Conservation (phyloP, 2,113 vertebrate species). For the Asarcornis scutulata region DNA sequence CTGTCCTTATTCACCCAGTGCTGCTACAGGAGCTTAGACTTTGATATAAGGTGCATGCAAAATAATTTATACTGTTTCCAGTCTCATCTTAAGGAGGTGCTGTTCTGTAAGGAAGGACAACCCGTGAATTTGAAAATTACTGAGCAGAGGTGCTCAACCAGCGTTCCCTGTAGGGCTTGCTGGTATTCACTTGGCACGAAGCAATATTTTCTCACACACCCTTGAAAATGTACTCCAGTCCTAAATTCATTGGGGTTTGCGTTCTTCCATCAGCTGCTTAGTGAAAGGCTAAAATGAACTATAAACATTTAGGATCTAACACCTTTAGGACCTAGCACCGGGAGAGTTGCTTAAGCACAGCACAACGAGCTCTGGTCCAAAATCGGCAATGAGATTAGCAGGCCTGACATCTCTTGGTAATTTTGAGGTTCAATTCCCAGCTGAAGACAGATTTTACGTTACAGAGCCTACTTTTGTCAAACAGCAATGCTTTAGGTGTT, state of each 20-base stretch:
- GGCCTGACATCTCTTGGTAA: neutral
- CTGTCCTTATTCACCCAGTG: neutral
- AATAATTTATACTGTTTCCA: neutral
- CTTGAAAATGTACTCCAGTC: neutral
- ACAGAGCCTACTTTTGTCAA: neutral
- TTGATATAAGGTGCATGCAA: neutral
- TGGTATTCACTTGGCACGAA: conserved; percentile 11
- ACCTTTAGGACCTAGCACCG: neutral
- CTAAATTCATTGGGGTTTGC: neutral
- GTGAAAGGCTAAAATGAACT: neutral
- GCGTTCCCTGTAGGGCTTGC: neutral
- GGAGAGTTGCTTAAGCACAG: neutral
- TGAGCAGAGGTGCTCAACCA: neutral
- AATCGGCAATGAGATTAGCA: neutral
- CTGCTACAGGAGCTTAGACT: neutral
- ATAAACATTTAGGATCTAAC: neutral
- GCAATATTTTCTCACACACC: neutral
- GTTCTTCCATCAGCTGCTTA: neutral
- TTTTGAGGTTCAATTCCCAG: neutral
- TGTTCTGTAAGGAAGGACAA: neutral
- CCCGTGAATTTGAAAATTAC: neutral
- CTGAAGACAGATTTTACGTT: neutral
- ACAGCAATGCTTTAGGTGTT: neutral
- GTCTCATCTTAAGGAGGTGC: neutral
- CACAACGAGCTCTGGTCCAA: neutral